Percentiles rank a stretch among this genome's conserved stretches.
Conservation (phyloP, 2,888 invertebrate species). For the Syritta pipiens region DNA sequence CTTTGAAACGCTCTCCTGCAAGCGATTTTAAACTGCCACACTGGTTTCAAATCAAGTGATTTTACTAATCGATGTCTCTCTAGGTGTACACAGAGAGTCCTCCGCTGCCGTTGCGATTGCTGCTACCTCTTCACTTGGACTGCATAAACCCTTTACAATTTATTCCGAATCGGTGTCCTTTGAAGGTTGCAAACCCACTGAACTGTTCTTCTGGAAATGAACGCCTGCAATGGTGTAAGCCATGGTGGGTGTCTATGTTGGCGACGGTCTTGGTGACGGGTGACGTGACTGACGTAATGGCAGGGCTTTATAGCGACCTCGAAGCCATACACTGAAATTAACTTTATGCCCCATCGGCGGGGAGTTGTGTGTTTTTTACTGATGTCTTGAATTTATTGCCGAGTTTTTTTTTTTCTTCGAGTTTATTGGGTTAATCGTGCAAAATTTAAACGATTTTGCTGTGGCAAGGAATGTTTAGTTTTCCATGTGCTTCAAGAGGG, state of each 20-base stretch:
- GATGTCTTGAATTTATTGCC: neutral
- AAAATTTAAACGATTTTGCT: too few relatives aligned
- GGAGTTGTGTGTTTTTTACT: too few relatives aligned
- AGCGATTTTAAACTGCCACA: constrained; percentile 35
- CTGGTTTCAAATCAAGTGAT: constrained; percentile 60
- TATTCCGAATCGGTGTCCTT: constrained; percentile 52
- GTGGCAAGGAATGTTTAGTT: too few relatives aligned
- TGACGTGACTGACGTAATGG: too few relatives aligned
- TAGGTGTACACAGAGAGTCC: constrained; percentile 15
- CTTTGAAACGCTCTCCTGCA: constrained; percentile 38
- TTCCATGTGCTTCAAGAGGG: too few relatives aligned
- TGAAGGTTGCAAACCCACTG: constrained; percentile 55
- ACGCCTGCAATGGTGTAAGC: constrained; percentile 26
- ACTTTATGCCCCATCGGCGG: neutral
- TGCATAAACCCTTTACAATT: constrained; percentile 49
- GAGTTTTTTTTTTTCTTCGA: neutral
- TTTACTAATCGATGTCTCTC: constrained; percentile 58
- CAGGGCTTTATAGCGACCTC: constrained; percentile 1
- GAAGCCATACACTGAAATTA: constrained; percentile 3
- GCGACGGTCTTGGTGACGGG: too few relatives aligned
- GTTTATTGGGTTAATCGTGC: constrained; percentile 2
- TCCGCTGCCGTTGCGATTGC: neutral
- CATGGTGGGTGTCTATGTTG: too few relatives aligned
- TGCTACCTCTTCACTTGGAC: constrained; percentile 24
- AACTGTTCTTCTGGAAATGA: constrained; percentile 58